Evolutionary conservation across 2,888 invertebrate genomes (phyloP), one percentile per base, ranked within the genome.

Genomic region (Meghimatium bilineatum): DNA sequence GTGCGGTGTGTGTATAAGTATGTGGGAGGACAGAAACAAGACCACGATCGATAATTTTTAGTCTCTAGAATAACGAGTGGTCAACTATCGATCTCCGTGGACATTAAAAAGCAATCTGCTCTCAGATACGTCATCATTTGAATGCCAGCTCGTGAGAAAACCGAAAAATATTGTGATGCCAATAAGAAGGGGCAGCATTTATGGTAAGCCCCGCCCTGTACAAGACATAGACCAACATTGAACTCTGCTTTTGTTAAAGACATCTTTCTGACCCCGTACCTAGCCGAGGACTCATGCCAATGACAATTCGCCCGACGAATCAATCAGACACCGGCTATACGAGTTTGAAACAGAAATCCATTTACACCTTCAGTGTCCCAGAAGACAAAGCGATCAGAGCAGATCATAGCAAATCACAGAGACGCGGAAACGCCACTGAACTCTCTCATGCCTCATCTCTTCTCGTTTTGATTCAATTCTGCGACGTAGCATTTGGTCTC

Each of bases 331-430:
- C n/a, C 26, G 29, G 36, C 52, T 71, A 71, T 29, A n/a, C 52
- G 69, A 72, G 32, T n/a, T n/a, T 36, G 8, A 10, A 29, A 26
- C 80, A 52, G 17, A 17, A 32, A 49, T 72, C 80, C 80, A 80
- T 80, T 80, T 80, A 72, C 80, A 80, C 80, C 80, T 80, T 49
- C 12, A 23, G 14, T 44, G 80, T 80, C 80, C 72, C 80, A 67
- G 49, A 38, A 32, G 67, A 69, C 69, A 44, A 5, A 36, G n/a
- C 69, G 32, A 77, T 77, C 56, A 32, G 29, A 14, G 34, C 34
- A 5, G 56, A 77, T 60, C 60, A 77, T 20, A 56, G 14, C 34
- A 69, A 32, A 69, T 69, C 34, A 26, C 34, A 69, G 69, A 32
- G 26, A 17, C 34, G 34, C 32, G 36, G 32, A 34, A 12, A 32